phyloP scores from a whole-genome alignment of 23 tunicate genomes.

The Halocynthia aurantium region DNA sequence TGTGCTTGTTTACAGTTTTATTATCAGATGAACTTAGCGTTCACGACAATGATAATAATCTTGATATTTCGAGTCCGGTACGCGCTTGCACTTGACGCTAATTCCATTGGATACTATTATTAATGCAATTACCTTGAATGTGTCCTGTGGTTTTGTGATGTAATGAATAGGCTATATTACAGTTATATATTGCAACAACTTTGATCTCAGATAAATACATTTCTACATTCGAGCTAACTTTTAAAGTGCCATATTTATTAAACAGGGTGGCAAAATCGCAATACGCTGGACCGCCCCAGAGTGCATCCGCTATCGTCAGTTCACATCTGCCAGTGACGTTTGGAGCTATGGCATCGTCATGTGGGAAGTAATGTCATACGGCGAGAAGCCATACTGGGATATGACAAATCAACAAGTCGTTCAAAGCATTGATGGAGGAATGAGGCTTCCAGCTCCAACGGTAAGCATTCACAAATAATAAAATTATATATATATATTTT shows the following conservation, averaged over 20 bases:
- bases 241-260: background rate
- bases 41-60: no score
- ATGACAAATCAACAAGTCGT: conserved; percentile 67
- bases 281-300: conserved; percentile 95
- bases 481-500: background rate
- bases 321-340: conserved; percentile 80
- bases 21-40: no score
- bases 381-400: conserved; percentile 86
- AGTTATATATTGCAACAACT: no score
- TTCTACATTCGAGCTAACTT: background rate
- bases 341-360: conserved; percentile 76
- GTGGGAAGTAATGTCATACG: conserved; percentile 92
- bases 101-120: no score
- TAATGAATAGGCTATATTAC: no score
- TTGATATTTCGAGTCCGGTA: no score
- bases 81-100: no score
- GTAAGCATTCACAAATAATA: conserved; percentile 20
- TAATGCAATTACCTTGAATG: no score
- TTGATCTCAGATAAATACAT: no score
- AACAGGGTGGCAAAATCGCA: conserved; percentile 85
- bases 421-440: conserved; percentile 46
- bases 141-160: no score
- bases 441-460: conserved; percentile 49
- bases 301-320: conserved; percentile 50
- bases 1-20: no score